Percentiles rank a stretch among this genome's conserved stretches.
Evolutionary conservation across 2,888 invertebrate species (phyloP).

Genomic region (Pachliopta kotzebuea): DNA sequence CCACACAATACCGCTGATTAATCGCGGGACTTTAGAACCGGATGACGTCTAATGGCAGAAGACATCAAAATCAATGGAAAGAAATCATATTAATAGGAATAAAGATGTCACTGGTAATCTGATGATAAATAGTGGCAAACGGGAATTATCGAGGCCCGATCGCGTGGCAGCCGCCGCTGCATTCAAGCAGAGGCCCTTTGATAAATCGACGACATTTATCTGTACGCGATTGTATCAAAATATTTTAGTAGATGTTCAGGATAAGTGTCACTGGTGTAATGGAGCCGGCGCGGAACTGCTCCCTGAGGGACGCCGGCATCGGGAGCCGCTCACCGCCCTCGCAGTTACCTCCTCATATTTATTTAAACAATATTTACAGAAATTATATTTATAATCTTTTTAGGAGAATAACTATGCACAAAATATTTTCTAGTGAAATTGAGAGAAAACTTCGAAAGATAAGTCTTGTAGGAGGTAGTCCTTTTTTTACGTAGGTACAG

Average conservation of each 20-base stretch:
- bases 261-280: slow-evolving; percentile 70
- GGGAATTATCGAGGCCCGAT: slow-evolving; percentile 59
- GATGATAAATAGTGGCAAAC: slow-evolving; percentile 65
- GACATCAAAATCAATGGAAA: slow-evolving; percentile 43
- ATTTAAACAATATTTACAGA: no score
- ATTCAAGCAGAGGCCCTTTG: slow-evolving; percentile 52
- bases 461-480: no score
- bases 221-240: slow-evolving; percentile 75
- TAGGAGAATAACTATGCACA: no score
- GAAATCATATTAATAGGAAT: slow-evolving; percentile 52
- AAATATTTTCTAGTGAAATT: no score
- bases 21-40: slow-evolving; percentile 51
- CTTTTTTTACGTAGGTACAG: no score
- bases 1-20: slow-evolving; percentile 25
- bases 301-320: slow-evolving; percentile 47
- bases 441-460: no score
- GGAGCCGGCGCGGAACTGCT: slow-evolving; percentile 53
- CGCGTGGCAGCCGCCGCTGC: slow-evolving; percentile 47
- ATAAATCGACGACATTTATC: slow-evolving; percentile 76
- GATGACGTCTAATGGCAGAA: slow-evolving; percentile 42
- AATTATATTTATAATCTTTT: no score
- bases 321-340: slow-evolving; percentile 41
- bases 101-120: slow-evolving; percentile 71
- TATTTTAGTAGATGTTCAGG: slow-evolving; percentile 69
- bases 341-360: slow-evolving; percentile 10